Evolutionary conservation across 2,888 invertebrate species (phyloP).

Genomic region (Pterobdella sp.): DNA sequence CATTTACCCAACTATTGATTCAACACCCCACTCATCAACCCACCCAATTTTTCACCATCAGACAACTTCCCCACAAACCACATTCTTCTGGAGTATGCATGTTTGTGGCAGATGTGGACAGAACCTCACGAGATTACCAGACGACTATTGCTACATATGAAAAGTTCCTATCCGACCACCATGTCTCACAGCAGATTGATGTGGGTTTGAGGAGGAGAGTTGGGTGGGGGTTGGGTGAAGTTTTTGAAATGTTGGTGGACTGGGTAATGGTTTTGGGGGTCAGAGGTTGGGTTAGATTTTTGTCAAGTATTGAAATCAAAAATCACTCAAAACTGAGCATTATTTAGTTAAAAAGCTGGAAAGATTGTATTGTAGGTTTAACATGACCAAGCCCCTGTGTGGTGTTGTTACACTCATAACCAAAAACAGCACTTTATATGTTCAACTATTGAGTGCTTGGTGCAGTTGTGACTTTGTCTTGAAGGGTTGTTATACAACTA

Average conservation of each 20-base stretch:
- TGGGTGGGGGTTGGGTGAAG: neutral
- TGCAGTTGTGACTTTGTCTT: no score
- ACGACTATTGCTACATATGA: conserved; percentile 67
- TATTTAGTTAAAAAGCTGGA: no score
- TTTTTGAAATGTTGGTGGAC: neutral
- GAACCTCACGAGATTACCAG: conserved; percentile 66
- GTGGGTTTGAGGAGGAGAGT: neutral
- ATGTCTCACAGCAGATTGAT: conserved; percentile 52
- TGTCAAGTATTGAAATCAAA: no score
- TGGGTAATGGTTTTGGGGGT: no score
- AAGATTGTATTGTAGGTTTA: no score
- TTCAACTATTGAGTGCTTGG: no score
- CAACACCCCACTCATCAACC: neutral
- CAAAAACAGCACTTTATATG: no score
- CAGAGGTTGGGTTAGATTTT: no score
- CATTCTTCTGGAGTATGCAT: conserved; percentile 63
- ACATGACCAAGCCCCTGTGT: no score
- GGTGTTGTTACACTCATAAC: no score
- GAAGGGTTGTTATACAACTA: no score
- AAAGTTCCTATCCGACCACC: conserved; percentile 60
- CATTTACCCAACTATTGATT: neutral
- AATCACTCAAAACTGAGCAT: no score
- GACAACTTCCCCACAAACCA: conserved; percentile 15
- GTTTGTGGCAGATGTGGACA: conserved; percentile 69
- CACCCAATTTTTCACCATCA: neutral